A percentile compares a stretch with the other conserved stretches of the same genome.
phyloP scores from a whole-genome alignment of 2,888 invertebrate genomes.

The Zygogramma bicolorata region DNA sequence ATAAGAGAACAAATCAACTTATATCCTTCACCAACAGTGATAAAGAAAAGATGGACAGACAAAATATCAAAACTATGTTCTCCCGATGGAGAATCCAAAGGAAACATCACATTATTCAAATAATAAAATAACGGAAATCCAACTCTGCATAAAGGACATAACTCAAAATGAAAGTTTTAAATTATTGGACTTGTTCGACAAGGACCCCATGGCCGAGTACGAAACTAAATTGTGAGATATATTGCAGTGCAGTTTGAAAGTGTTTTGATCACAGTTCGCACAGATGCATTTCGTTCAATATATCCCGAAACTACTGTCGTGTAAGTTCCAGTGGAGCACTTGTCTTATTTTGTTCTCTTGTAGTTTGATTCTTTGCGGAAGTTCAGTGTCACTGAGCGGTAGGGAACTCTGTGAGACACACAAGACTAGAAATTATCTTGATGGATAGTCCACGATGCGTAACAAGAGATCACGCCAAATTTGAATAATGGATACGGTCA shows the following conservation, averaged over 20 bases:
- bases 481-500: no score
- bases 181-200: slow-evolving; percentile 9
- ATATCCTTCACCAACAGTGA: no score
- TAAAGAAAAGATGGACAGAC: no score
- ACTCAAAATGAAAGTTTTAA: not conserved
- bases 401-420: no score
- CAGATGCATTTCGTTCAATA: slow-evolving; percentile 3
- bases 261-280: slow-evolving; percentile 11
- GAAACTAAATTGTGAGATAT: slow-evolving; percentile 3
- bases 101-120: slow-evolving; percentile 7
- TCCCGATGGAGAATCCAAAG: no score
- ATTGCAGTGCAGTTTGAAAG: slow-evolving; percentile 12
- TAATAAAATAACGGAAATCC: not conserved
- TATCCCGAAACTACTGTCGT: slow-evolving; percentile 8
- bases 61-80: no score
- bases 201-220: not conserved
- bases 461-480: no score
- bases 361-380: not conserved
- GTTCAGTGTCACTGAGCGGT: no score
- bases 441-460: no score
- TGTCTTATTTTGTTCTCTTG: not conserved
- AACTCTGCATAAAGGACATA: not conserved
- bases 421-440: no score
- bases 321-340: not conserved
- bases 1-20: no score